These are phyloP conservation scores for Glaucidium brasilianum DNA, from an alignment of 2,113 vertebrate genomes.

Conservation along the genomic window DNA sequence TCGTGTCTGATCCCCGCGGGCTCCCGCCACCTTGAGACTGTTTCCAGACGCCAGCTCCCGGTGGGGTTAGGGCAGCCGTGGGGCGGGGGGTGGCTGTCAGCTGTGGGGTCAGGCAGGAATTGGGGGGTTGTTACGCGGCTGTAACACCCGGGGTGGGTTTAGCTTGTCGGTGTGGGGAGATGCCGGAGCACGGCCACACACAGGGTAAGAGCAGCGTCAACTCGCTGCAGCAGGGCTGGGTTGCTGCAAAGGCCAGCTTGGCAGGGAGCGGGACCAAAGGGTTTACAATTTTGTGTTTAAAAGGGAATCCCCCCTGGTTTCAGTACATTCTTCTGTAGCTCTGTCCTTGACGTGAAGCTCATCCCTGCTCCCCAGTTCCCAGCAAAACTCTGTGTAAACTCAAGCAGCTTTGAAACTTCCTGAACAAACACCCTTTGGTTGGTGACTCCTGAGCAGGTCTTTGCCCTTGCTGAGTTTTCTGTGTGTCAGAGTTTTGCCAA, in stretches of 20 bases:
- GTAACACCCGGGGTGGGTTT: neutral
- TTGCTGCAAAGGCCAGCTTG: neutral
- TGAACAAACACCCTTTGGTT: neutral
- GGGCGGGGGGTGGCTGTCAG: neutral
- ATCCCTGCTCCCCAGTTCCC: neutral
- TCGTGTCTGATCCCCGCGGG: neutral
- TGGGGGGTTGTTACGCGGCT: rapidly evolving
- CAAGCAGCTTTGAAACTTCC: neutral
- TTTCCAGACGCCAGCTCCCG: rapidly evolving
- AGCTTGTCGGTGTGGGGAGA: neutral
- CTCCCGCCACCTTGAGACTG: rapidly evolving
- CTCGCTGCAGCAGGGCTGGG: rapidly evolving
- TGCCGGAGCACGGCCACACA: rapidly evolving
- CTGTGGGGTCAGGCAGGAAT: neutral
- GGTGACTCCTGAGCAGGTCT: neutral
- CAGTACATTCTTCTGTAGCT: neutral
- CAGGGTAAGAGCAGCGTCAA: neutral
- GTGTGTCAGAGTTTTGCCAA: neutral
- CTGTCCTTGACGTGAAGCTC: neutral
- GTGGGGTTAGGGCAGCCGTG: rapidly evolving
- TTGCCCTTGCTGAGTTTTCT: neutral
- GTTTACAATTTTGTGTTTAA: neutral
- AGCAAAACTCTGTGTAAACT: neutral
- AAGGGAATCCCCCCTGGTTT: neutral
- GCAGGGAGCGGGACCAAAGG: neutral